Evolutionary conservation across 2,888 invertebrate genomes (phyloP), one percentile per base, ranked within the genome.

Genomic region (Meloe dianella): DNA sequence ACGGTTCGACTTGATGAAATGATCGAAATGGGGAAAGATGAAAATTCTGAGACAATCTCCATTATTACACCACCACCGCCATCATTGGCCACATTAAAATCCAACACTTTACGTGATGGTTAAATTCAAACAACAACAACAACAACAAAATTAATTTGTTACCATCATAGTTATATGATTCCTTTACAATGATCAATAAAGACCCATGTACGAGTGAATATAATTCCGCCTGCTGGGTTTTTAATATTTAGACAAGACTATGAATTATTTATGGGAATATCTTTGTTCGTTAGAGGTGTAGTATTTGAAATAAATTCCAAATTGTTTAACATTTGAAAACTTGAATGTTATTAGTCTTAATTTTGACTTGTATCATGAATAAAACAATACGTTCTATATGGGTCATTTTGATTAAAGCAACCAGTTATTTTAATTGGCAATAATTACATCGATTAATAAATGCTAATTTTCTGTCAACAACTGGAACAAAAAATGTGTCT

Each of bases 1-100:
- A 27, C 72, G 3, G 72, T 67, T 5, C 65, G 76, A 51, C 74
- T 79, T 61, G 65, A 76, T 29, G 78, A 77, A 59, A 62, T 79
- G 54, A 77, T 79, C 27, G 74, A 71, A 57, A 71, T 66, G 41
- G 65, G 67, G 9, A 68, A 67, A 32, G 70, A 61, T 27, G 27
- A 22, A 24, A 5, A 17, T 9, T 61, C 58, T 20, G 14, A 61
- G 14, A 57, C 61, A 2, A 10, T 35, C 0, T 35, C 61, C 0
- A 9, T 63, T 17, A 29, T 61, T 17, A 64, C 69, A 47, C 63
- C 69, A 60, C 68, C 68, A 6, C 68, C 68, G 63, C 57, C 47
- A 20, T 57, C 17, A 51, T 20, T 17, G 29, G 24, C 57, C 24
- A 32, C 58, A 57, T 20, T 29, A 59, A 59, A 54, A 54, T 22